Base-by-base conservation (phyloP, 37 sponge, comb jelly and placozoan species). In the Lycopodina hypogea region DNA sequence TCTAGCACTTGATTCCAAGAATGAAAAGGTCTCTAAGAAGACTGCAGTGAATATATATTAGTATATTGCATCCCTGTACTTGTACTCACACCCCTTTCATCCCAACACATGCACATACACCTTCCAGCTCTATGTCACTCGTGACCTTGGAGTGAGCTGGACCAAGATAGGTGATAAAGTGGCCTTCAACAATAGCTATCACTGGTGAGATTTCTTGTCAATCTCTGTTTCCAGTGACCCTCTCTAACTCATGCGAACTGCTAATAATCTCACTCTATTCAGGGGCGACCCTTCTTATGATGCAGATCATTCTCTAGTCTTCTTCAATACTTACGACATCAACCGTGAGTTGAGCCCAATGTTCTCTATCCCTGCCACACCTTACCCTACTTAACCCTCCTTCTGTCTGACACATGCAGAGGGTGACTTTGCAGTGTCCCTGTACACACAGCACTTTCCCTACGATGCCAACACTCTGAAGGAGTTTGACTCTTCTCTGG, bases 401-500 rank as follows among this genome's bases (percentile, higher is more conserved):
- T 50, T 57, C 45, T 56, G 15, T 56, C 26, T 69, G 23, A 34
- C 69, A 3, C 59, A 58, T 58, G 59, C 59, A 26, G 28, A 33
- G 35, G 74, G 71, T 17, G 42, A 77, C 51, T 67, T 41, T 41
- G 72, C 79, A n/a, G 88, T 88, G 28, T 30, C 38, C 29, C 74
- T 88, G 24, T 82, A 71, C 61, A 72, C 45, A 1, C 78, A 82
- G 32, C 62, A n/a, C 48, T 62, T 23, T 67, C 88, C 88, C 7
- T 88, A 72, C 62, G 42, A 40, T 24, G 23, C 1, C 32, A 42
- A 37, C 34, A 50, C 76, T 30, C 60, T 15, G 21, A 21, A 28
- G 15, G 92, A 79, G 42, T 79, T 91, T 80, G 92, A 91, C 42
- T 59, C 87, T 11, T 69, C 14, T 37, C 71, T 91, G 39, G 92